Base-by-base conservation (phyloP, 2,113 vertebrate genomes). In the Rhizomys pruinosus region DNA sequence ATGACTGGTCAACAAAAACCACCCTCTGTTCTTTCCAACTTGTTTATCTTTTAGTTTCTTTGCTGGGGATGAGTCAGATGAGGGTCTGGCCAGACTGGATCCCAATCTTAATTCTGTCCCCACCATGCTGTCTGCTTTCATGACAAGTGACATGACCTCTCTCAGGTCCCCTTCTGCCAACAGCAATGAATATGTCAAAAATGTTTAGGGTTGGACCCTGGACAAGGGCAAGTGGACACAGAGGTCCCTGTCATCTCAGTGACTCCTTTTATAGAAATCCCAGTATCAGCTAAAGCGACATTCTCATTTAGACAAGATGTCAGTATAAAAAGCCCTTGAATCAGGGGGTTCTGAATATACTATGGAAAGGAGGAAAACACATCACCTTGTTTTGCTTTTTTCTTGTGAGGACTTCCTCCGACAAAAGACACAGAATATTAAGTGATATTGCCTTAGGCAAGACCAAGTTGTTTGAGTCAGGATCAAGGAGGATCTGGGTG, bases 1-100 rank as follows among this genome's bases (percentile, higher is more conserved):
- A 93, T 78, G 34, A 57, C 17, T 76, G 78, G 90, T 82, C 69
- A 44, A 89, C 94, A 68, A 73, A 87, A 80, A n/a, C 52, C 34
- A 39, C 44, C 91, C 69, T 95, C 87, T 92, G 85, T 91, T 96
- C 86, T 92, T 29, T 69, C 63, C 89, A 37, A 68, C 69, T 81
- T 92, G 76, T 95, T 52, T 7, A 25, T 74, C 61, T 94, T 89
- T 88, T 59, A 61, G 57, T 89, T 87, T 90, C 77, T 77, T 81
- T 59, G 76, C 61, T 59, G 76, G 72, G 80, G 81, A 81, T 77
- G 73, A 79, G 81, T 89, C 94, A 87, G 52, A n/a, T 4, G 2
- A 68, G 42, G 91, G 3, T 76, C 16, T 19, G n/a, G n/a, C 5
- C 0, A 0, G 69, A 37, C 52, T 72, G 61, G 69, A 22, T 57